Base-by-base conservation (phyloP, 2,888 invertebrate genomes). In the Spisula subtruncata region DNA sequence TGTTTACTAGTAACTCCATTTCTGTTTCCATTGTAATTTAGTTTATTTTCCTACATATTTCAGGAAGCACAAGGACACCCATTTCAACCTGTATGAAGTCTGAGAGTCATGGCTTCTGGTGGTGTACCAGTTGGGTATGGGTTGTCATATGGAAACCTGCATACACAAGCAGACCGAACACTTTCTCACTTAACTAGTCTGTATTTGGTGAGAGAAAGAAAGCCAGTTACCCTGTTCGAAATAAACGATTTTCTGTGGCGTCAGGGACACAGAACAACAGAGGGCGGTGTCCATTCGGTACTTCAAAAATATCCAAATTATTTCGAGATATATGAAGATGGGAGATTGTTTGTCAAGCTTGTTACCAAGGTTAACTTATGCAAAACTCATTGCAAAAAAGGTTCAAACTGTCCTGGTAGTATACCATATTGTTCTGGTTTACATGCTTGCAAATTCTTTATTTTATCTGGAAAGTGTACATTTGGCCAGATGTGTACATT, bases 371-470 rank as follows among this genome's bases (percentile, higher is more conserved):
- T 94, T 4, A 85, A 84, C 41, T 60, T 93, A 0, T 94, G 94
- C 83, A 89, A 90, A 18, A 90, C 81, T n/a, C 93, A 94, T 81
- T 93, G 94, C 85, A 89, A 92, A 35, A 90, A 89, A 46, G 90
- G 91, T 41, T 79, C 85, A 41, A 83, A 66, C 14, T 94, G 94
- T 82, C 51, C 60, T n/a, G 93, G 93, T 35, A 75, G 60, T 29
- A 56, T 87, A 25, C 91, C 93, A 32, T 51, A 80, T 16, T 94
- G 94, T 83, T 86, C 92, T 56, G 92, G 92, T n/a, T 85, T 94
- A 35, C 94, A 94, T 84, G 88, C 93, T 0, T 94, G 94, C 54
- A 94, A 94, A 82, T 94, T 91, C 85, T 93, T 93, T 85, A 60
- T 94, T 29, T 81, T 93, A n/a, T 91, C 93, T 35, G 91, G 91